phyloP scores from a whole-genome alignment of 2,113 vertebrate species.

The Solenodon paradoxus region DNA sequence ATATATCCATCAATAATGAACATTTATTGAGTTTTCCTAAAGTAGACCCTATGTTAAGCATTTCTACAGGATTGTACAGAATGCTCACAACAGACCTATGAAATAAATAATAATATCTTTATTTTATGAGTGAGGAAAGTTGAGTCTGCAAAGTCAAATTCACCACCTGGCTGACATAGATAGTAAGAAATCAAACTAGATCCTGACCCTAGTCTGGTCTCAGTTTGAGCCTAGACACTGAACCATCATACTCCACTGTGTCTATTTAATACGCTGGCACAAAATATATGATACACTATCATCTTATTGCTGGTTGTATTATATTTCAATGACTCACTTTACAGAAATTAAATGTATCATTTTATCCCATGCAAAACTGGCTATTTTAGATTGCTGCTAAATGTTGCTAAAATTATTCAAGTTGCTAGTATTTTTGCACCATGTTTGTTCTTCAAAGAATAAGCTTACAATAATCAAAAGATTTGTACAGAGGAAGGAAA shows the following conservation, averaged over 20 bases:
- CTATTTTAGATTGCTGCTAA: slow-evolving; percentile 49
- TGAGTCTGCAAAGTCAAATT: not conserved
- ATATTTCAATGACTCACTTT: slow-evolving; percentile 14
- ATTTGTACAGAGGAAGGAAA: slow-evolving; percentile 14
- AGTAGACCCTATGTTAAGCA: not conserved
- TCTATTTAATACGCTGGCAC: not conserved
- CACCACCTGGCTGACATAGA: not conserved
- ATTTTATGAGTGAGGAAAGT: not conserved
- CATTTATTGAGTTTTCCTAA: not conserved
- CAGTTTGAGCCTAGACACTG: not conserved
- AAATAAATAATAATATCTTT: not conserved
- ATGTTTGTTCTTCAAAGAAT: slow-evolving; percentile 72
- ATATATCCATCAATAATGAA: not conserved
- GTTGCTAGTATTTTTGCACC: slow-evolving; percentile 67
- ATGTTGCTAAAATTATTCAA: slow-evolving; percentile 70
- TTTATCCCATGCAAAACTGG: slow-evolving; percentile 36
- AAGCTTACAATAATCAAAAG: slow-evolving; percentile 68
- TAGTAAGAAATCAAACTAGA: not conserved
- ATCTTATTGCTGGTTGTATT: slow-evolving; percentile 17
- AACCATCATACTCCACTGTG: not conserved
- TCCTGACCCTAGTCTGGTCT: not conserved
- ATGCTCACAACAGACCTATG: not conserved
- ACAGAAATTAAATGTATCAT: slow-evolving; percentile 29
- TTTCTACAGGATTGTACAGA: not conserved
- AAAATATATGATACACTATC: not conserved